Percentiles rank a stretch among this genome's conserved stretches.
phyloP scores from a whole-genome alignment of 2,888 invertebrate genomes.

The Diploptera punctata region DNA sequence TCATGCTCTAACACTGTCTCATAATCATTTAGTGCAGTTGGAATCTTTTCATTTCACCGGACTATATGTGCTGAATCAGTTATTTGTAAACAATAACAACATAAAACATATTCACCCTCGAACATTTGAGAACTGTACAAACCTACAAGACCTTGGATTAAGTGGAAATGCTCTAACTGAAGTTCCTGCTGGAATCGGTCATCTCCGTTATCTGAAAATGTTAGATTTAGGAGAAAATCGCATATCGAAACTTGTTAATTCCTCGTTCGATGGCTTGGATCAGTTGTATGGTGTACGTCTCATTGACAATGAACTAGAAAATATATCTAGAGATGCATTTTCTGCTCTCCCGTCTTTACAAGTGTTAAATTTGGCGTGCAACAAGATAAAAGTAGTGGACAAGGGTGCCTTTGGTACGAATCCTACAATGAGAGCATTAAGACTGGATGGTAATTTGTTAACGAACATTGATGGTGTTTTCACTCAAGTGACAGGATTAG shows the following conservation, averaged over 20 bases:
- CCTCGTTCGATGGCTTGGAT: slow-evolving; percentile 75
- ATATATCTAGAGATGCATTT: slow-evolving; percentile 77
- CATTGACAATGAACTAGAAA: slow-evolving; percentile 80
- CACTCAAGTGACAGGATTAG: slow-evolving; percentile 73
- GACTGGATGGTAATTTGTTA: slow-evolving; percentile 79
- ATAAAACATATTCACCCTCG: slow-evolving; percentile 71
- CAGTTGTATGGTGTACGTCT: slow-evolving; percentile 78
- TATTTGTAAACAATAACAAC: slow-evolving; percentile 77
- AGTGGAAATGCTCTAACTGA: slow-evolving; percentile 75
- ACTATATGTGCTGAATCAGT: slow-evolving; percentile 73
- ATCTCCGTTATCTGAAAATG: slow-evolving; percentile 72
- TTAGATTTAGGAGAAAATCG: slow-evolving; percentile 84
- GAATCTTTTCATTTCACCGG: slow-evolving; percentile 75
- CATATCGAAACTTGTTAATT: slow-evolving; percentile 72
- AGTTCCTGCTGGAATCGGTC: slow-evolving; percentile 73
- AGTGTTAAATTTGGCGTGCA: slow-evolving; percentile 81
- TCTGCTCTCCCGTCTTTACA: slow-evolving; percentile 73
- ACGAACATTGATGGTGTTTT: slow-evolving; percentile 81
- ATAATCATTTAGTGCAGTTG: slow-evolving; percentile 73
- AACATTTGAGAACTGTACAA: slow-evolving; percentile 79
- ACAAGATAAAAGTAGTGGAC: slow-evolving; percentile 78
- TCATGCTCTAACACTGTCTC: slow-evolving; percentile 75
- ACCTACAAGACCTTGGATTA: slow-evolving; percentile 77
- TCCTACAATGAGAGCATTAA: slow-evolving; percentile 74
- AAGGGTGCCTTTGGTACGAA: slow-evolving; percentile 79